Evolutionary conservation across 2,888 invertebrate species (phyloP).

Genomic region (Thera britannica): DNA sequence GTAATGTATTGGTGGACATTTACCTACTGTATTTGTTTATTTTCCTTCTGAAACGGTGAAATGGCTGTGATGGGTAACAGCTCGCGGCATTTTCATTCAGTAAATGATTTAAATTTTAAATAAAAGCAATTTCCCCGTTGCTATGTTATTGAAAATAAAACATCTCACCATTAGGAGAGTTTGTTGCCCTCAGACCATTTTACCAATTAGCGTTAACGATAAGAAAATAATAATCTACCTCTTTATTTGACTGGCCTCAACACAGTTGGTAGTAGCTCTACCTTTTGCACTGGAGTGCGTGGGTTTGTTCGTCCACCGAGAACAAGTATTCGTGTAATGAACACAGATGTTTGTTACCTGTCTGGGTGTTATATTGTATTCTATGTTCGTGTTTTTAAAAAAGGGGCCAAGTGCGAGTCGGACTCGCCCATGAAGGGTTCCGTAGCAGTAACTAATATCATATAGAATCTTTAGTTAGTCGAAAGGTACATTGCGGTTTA

Average conservation of each 20-base stretch:
- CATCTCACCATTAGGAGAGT: slow-evolving; percentile 27
- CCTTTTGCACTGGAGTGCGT: too few relatives aligned
- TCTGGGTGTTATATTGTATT: too few relatives aligned
- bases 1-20: too few relatives aligned
- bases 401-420: too few relatives aligned
- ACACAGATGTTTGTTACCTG: too few relatives aligned
- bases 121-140: slow-evolving; percentile 52
- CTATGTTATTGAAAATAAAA: slow-evolving; percentile 55
- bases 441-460: too few relatives aligned
- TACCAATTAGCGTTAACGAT: neutral
- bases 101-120: slow-evolving; percentile 57
- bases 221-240: neutral
- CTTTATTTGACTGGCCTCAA: neutral
- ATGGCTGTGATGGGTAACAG: slow-evolving; percentile 15
- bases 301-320: too few relatives aligned
- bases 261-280: neutral
- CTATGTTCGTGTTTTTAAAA: too few relatives aligned
- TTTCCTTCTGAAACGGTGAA: neutral
- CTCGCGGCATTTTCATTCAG: slow-evolving; percentile 35
- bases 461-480: too few relatives aligned
- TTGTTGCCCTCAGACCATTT: neutral
- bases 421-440: too few relatives aligned
- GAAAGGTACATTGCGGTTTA: too few relatives aligned
- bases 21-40: neutral
- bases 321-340: too few relatives aligned